Conservation (phyloP, 2,113 vertebrate species). For the Cyanoramphus novaezelandiae region DNA sequence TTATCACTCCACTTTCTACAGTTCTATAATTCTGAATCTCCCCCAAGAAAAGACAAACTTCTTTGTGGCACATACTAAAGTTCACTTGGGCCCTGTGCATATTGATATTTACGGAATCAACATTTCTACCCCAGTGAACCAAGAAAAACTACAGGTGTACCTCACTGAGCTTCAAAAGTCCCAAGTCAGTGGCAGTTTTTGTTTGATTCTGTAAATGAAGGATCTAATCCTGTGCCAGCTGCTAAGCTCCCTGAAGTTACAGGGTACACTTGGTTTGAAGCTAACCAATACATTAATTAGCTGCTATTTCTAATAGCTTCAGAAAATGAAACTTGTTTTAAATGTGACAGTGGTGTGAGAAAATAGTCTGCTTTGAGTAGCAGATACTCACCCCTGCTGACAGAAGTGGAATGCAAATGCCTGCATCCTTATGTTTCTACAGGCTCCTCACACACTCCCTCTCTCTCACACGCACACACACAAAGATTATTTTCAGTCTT, state of each 20-base stretch:
- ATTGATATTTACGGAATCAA: not conserved
- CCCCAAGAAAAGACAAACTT: not conserved
- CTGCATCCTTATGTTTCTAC: slow-evolving; percentile 57
- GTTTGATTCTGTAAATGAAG: not conserved
- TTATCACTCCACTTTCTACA: not conserved
- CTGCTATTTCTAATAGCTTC: slow-evolving; percentile 52
- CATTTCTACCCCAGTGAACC: not conserved
- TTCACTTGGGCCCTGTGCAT: fast-evolving
- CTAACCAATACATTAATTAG: slow-evolving; percentile 49
- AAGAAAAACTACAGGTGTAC: not conserved
- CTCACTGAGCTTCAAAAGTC: not conserved
- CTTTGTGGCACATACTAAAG: not conserved
- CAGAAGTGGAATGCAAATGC: slow-evolving; percentile 56
- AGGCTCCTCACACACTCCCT: slow-evolving; percentile 11
- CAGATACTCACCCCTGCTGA: slow-evolving; percentile 60
- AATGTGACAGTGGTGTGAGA: slow-evolving; percentile 57
- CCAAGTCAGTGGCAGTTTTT: not conserved
- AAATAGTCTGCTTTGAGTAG: slow-evolving; percentile 67
- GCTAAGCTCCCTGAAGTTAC: not conserved
- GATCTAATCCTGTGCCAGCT: not conserved
- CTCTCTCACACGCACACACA: not conserved
- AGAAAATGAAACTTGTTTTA: slow-evolving; percentile 38
- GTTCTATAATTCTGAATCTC: not conserved
- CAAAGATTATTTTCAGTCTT: not conserved
- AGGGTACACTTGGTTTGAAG: not conserved